phyloP scores from a whole-genome alignment of 2,888 invertebrate species.

The Sphecodes monilicornis region DNA sequence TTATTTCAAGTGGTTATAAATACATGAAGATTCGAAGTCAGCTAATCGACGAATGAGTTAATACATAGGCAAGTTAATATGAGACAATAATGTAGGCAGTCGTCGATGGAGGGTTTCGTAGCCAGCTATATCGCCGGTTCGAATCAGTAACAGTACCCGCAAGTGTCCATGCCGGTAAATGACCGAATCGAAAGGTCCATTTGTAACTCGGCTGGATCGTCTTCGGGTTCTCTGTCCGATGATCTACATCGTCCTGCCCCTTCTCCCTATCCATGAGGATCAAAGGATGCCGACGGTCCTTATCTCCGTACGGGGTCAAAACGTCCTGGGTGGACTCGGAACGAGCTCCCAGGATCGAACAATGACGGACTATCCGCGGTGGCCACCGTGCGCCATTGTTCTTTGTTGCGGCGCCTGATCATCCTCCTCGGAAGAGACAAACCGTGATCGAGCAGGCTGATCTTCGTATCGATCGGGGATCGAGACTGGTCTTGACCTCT shows the following conservation, averaged over 20 bases:
- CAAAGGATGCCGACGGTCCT: slow-evolving; percentile 80
- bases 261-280: slow-evolving; percentile 52
- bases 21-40: background rate
- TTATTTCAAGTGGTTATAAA: background rate
- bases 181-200: slow-evolving; percentile 64
- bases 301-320: slow-evolving; percentile 81
- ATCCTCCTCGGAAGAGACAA: slow-evolving; percentile 49
- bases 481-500: slow-evolving; percentile 11
- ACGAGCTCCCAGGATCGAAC: slow-evolving; percentile 67
- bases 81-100: slow-evolving; percentile 1
- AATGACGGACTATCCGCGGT: slow-evolving; percentile 74
- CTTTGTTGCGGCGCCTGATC: slow-evolving; percentile 71
- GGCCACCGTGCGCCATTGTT: slow-evolving; percentile 80
- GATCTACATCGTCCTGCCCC: slow-evolving; percentile 42
- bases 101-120: slow-evolving; percentile 13
- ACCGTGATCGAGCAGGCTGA: slow-evolving; percentile 43
- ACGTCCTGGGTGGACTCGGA: slow-evolving; percentile 78
- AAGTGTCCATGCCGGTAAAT: slow-evolving; percentile 54
- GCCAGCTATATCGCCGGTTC: slow-evolving; percentile 35
- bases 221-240: slow-evolving; percentile 46
- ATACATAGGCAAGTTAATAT: too few species aligned
- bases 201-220: slow-evolving; percentile 56
- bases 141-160: slow-evolving; percentile 57
- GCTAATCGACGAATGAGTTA: background rate
- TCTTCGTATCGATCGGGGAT: slow-evolving; percentile 37